phyloP scores from a whole-genome alignment of 2,888 invertebrate genomes.

The Cerastis rubricosa region DNA sequence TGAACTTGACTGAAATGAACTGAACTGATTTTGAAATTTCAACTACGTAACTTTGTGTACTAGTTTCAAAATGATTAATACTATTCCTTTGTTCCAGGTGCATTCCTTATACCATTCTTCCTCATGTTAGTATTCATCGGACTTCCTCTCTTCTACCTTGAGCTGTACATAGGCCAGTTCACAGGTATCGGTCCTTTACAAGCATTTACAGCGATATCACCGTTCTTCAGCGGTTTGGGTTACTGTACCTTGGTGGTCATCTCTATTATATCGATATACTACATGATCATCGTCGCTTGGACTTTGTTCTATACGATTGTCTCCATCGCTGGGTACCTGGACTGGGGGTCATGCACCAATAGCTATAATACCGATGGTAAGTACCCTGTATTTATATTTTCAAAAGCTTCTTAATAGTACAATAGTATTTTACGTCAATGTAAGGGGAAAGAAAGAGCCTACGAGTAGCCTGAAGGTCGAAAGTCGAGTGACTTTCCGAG shows the following conservation, averaged over 20 bases:
- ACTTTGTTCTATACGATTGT: constrained; percentile 94
- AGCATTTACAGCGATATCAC: constrained; percentile 92
- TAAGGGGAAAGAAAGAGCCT: no score
- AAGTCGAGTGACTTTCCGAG: no score
- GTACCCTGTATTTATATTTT: constrained; percentile 73
- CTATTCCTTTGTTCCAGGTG: constrained; percentile 90
- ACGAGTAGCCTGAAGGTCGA: no score
- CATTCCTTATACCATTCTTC: constrained; percentile 94
- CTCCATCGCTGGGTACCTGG: constrained; percentile 92
- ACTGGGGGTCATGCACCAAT: constrained; percentile 93
- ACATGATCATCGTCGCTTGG: constrained; percentile 95
- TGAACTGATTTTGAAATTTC: no score
- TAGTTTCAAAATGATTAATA: neutral
- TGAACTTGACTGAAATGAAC: no score
- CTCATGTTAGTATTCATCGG: constrained; percentile 94
- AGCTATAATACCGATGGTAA: constrained; percentile 91
- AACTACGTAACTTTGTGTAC: neutral
- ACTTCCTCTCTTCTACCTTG: constrained; percentile 95
- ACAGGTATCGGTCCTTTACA: constrained; percentile 93
- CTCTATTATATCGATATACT: constrained; percentile 93
- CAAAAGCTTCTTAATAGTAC: no score
- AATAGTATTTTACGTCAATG: no score
- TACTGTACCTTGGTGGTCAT: constrained; percentile 93
- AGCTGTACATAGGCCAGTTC: constrained; percentile 95
- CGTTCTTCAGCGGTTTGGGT: constrained; percentile 92